Evolutionary conservation across 2,113 vertebrate genomes (phyloP).

Genomic region (Gopherus flavomarginatus): DNA sequence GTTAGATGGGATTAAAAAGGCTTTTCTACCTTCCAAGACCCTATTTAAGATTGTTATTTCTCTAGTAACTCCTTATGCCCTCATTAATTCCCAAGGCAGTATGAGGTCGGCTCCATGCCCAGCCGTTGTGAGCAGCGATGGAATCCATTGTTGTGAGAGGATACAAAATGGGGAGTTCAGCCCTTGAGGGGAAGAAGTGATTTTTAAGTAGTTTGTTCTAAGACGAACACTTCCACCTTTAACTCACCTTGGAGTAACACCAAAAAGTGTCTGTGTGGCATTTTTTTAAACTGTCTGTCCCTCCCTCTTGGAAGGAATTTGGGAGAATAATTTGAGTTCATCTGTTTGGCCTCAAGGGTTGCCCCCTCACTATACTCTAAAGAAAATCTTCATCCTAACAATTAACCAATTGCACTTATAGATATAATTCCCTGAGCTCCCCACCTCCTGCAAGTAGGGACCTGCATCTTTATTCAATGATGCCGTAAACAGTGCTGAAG

Average conservation of each 20-base stretch:
- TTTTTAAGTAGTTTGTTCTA: neutral
- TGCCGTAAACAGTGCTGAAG: neutral
- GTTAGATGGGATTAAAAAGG: neutral
- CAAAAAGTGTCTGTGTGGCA: rapidly evolving
- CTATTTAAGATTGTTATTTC: neutral
- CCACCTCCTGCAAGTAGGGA: neutral
- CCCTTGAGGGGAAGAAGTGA: neutral
- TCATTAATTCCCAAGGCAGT: neutral
- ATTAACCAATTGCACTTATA: neutral
- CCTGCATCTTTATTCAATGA: neutral
- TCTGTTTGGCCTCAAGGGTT: neutral
- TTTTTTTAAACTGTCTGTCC: neutral
- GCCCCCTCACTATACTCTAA: neutral
- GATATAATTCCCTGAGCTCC: neutral
- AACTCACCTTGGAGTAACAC: neutral
- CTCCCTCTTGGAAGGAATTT: neutral
- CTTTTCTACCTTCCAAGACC: neutral
- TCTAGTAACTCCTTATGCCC: neutral
- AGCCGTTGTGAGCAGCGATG: neutral
- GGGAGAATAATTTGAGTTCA: neutral
- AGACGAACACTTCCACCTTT: neutral
- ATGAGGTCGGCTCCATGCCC: neutral
- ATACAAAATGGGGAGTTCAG: neutral
- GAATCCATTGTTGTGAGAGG: neutral
- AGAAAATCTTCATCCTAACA: neutral